Base-by-base conservation (phyloP, 2,797 vertebrate genomes). In the Leptoclinus maculatus region DNA sequence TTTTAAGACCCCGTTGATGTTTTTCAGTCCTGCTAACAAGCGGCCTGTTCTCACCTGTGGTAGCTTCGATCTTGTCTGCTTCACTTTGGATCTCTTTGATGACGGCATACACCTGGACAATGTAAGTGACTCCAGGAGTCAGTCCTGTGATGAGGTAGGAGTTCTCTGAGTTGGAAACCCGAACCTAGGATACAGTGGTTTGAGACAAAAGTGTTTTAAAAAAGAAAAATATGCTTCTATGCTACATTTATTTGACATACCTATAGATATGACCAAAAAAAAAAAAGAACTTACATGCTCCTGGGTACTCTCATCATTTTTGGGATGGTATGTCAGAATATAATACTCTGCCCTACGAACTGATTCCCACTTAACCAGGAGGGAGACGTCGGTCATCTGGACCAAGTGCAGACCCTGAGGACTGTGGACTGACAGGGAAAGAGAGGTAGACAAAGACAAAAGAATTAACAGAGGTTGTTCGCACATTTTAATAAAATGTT, bases 361-460 rank as follows among this genome's bases (percentile, higher is more conserved):
- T 0, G 90, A 89, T 78, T 96, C 94, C 97, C 97, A 99, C 79
- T 95, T 93, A 60, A 97, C 94, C 86, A 95, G 83, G 74, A 97
- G 88, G 21, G 96, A 97, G 17, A 91, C 86, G 60, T 97, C 97
- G 0, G 95, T 96, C 83, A 93, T 89, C 71, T 79, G 91, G 83
- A 97, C 88, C 67, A 99, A 78, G 74, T 78, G 94, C 32, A 96
- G 84, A 60, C 93, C 95, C 86, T 96, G 93, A 49, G 96, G 96
- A 64, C 91, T 32, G 7, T 95, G 34, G 66, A 97, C 97, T 98
- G 80, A n/a, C 51, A 16, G 32, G 34, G 51, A 82, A 68, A 62
- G 63, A 74, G 12, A 63, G 9, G 12, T 11, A 12, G 59, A 69
- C 3, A 45, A 8, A 64, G n/a, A 56, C 3, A 71, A 39, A 3